Percentiles rank a stretch among this genome's conserved stretches.
Evolutionary conservation across 2,888 invertebrate species (phyloP).

Genomic region (Polyommatus icarus): DNA sequence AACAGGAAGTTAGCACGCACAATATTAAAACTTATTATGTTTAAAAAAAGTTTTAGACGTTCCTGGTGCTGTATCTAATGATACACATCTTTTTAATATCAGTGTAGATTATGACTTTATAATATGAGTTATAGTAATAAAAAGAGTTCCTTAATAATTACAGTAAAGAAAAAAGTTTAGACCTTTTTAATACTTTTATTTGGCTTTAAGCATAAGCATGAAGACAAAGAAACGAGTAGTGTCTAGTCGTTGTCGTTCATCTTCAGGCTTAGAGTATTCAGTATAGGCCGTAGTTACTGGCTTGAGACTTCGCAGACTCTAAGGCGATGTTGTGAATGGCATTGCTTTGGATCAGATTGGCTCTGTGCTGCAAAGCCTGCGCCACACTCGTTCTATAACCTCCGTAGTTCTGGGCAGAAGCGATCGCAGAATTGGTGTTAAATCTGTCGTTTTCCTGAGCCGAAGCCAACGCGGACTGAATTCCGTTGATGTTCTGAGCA

Average conservation of each 20-base stretch:
- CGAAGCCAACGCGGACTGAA: slow-evolving; percentile 50
- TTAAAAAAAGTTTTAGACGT: no score
- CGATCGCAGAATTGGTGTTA: slow-evolving; percentile 52
- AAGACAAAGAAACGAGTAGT: slow-evolving; percentile 23
- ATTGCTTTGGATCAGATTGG: slow-evolving; percentile 52
- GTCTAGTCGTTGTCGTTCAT: slow-evolving; percentile 17
- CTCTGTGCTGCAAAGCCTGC: slow-evolving; percentile 57
- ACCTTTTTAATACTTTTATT: slow-evolving; percentile 10
- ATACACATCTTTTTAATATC: no score
- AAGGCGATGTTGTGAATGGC: slow-evolving; percentile 61
- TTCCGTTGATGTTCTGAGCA: slow-evolving; percentile 49
- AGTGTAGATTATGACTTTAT: neutral
- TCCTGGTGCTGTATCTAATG: no score
- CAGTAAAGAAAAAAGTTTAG: neutral
- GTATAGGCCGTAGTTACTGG: slow-evolving; percentile 1
- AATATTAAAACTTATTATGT: no score
- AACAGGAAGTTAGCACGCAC: no score
- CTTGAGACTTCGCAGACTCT: slow-evolving; percentile 56
- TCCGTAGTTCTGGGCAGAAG: slow-evolving; percentile 57
- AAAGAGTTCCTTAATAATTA: neutral
- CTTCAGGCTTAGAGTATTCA: neutral
- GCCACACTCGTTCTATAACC: slow-evolving; percentile 57
- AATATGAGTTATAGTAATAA: neutral
- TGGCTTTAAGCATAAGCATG: neutral
- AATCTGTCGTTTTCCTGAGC: slow-evolving; percentile 49